A percentile compares a stretch with the other conserved stretches of the same genome.
Evolutionary conservation across 2,888 invertebrate genomes (phyloP).

Genomic region (Lydus trimaculatus): DNA sequence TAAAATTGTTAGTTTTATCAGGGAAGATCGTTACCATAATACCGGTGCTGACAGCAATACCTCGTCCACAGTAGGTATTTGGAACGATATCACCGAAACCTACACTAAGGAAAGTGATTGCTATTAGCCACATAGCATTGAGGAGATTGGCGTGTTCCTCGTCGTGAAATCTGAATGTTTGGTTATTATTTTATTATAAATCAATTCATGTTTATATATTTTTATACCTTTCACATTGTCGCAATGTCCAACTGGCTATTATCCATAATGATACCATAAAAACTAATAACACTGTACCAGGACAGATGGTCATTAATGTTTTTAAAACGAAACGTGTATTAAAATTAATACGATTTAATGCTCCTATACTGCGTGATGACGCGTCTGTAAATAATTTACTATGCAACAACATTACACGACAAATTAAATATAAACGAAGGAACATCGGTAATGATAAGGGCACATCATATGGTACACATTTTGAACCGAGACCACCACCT

Average conservation of each 20-base stretch:
- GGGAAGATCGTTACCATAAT: slow-evolving; percentile 84
- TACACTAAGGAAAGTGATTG: slow-evolving; percentile 99
- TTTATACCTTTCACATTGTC: slow-evolving; percentile 95
- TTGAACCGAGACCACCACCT: slow-evolving; percentile 67
- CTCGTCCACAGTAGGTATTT: slow-evolving; percentile 99
- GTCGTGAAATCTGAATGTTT: slow-evolving; percentile 87
- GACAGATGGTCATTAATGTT: slow-evolving; percentile 99
- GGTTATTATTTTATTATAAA: background rate
- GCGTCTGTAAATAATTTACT: slow-evolving; percentile 99
- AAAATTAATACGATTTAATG: slow-evolving; percentile 98
- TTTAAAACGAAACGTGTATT: slow-evolving; percentile 89
- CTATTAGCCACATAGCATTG: slow-evolving; percentile 99
- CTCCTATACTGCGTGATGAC: slow-evolving; percentile 97
- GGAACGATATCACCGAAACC: slow-evolving; percentile 99
- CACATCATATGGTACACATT: slow-evolving; percentile 92
- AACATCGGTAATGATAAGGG: slow-evolving; percentile 99
- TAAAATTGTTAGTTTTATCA: slow-evolving; percentile 13
- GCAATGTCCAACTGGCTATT: slow-evolving; percentile 98
- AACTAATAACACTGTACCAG: slow-evolving; percentile 95
- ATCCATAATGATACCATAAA: slow-evolving; percentile 99
- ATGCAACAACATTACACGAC: slow-evolving; percentile 99
- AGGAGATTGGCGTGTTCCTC: slow-evolving; percentile 98
- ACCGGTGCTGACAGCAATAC: slow-evolving; percentile 98
- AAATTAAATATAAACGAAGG: slow-evolving; percentile 98
- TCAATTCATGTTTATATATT: background rate